phyloP scores from a whole-genome alignment of 2,113 vertebrate genomes.

The Campylomormyrus tamandua region DNA sequence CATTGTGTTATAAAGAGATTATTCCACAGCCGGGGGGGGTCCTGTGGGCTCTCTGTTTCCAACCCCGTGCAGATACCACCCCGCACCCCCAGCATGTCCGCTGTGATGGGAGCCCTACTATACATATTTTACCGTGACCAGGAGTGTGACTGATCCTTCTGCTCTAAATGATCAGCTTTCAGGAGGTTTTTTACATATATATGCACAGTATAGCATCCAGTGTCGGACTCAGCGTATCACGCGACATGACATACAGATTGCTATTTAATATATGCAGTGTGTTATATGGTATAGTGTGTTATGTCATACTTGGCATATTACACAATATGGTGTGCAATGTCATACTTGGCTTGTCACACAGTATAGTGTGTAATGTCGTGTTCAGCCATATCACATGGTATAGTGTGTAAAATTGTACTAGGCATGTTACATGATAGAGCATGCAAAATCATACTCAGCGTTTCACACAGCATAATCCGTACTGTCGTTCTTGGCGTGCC shows the following conservation, averaged over 20 bases:
- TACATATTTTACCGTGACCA: background rate
- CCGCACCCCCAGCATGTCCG: background rate
- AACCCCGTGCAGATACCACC: background rate
- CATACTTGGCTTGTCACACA: background rate
- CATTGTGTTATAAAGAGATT: conserved; percentile 7
- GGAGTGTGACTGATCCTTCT: background rate
- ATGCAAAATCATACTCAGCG: background rate
- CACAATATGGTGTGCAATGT: background rate
- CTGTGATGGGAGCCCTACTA: background rate
- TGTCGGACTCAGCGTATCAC: background rate
- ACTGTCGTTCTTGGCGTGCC: background rate
- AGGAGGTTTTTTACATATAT: background rate
- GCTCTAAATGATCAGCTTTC: background rate
- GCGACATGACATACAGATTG: too few species aligned
- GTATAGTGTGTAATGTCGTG: background rate
- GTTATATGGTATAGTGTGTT: background rate
- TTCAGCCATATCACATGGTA: background rate
- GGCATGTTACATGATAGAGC: background rate
- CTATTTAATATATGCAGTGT: background rate
- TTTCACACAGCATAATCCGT: background rate
- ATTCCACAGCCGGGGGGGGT: background rate
- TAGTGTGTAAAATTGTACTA: background rate
- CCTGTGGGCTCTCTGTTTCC: background rate
- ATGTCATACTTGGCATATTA: background rate
- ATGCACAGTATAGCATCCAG: background rate